Base-by-base conservation (phyloP, 2,888 invertebrate genomes). In the Platyscelio sp. region DNA sequence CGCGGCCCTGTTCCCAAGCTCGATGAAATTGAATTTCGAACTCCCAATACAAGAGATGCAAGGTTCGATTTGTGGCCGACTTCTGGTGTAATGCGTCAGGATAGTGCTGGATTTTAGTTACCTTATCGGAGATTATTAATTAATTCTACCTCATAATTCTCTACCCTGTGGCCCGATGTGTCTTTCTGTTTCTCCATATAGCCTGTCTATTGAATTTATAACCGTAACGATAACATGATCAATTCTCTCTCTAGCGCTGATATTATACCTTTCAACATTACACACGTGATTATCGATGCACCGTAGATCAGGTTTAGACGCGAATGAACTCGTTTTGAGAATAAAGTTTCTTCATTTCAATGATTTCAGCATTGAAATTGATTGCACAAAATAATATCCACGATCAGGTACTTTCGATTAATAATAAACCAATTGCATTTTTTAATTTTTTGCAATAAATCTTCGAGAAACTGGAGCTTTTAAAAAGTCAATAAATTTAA, bases 11-110 rank as follows among this genome's bases (percentile, higher is more conserved):
- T 63, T 67, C 76, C 70, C 82, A 67, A 56, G 18, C 67, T 68
- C 81, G 86, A 89, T 90, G 87, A 86, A 86, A 88, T 88, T 87
- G 82, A 87, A 89, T 86, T 87, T 82, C 75, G 74, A 72, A 76
- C 72, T 80, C 49, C 85, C 71, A 68, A 67, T 70, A 80, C 75
- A 70, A 58, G 82, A 79, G 82, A 86, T 79, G 77, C 60, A 51
- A 68, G 15, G 56, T 67, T 83, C 77, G 83, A 83, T 86, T 78
- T 75, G 70, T 46, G 65, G 75, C 75, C 67, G 71, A 79, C 82
- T 86, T 76, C 68, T 61, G 65, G 61, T 79, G 85, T 80, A 80
- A 83, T 83, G 86, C 81, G 60, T 86, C 80, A 80, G 86, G 78
- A 86, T 81, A 86, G 71, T 43, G 70, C 24, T 67, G 86, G 81